phyloP scores from a whole-genome alignment of 1,140 invertebrate genomes.

The Lutraria rhynchaena region DNA sequence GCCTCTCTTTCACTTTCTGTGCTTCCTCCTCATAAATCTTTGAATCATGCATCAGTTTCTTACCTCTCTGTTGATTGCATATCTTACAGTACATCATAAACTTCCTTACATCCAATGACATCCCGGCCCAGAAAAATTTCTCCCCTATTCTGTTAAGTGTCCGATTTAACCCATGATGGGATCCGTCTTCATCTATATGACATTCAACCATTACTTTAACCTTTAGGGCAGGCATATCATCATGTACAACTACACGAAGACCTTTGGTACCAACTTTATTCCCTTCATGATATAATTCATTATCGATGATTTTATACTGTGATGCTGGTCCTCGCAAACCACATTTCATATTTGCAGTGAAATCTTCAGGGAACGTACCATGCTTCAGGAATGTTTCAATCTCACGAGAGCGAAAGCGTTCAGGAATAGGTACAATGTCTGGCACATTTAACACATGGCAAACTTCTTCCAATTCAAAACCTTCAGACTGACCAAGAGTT shows the following conservation, averaged over 20 bases:
- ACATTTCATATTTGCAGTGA: constrained; percentile 49
- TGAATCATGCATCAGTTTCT: not conserved
- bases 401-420: constrained; percentile 49
- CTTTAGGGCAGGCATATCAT: constrained; percentile 50
- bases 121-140: constrained; percentile 30
- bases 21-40: constrained; percentile 22
- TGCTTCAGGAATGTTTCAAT: constrained; percentile 41
- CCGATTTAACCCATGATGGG: constrained; percentile 45
- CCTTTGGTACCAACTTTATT: constrained; percentile 46
- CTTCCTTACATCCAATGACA: constrained; percentile 49
- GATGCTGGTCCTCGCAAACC: constrained; percentile 40
- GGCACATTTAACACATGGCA: constrained; percentile 55
- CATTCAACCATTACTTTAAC: constrained; percentile 55
- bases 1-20: constrained; percentile 12
- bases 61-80: constrained; percentile 18
- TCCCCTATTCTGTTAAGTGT: constrained; percentile 38
- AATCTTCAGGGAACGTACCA: constrained; percentile 37
- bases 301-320: constrained; percentile 43
- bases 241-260: constrained; percentile 38
- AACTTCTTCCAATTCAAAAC: constrained; percentile 30
- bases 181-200: constrained; percentile 54
- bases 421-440: constrained; percentile 49
- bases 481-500: constrained; percentile 45
- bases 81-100: constrained; percentile 55
- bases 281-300: constrained; percentile 47